Conservation (phyloP, 92 coral and sea anemone species). For the Epizoanthus scotinus region DNA sequence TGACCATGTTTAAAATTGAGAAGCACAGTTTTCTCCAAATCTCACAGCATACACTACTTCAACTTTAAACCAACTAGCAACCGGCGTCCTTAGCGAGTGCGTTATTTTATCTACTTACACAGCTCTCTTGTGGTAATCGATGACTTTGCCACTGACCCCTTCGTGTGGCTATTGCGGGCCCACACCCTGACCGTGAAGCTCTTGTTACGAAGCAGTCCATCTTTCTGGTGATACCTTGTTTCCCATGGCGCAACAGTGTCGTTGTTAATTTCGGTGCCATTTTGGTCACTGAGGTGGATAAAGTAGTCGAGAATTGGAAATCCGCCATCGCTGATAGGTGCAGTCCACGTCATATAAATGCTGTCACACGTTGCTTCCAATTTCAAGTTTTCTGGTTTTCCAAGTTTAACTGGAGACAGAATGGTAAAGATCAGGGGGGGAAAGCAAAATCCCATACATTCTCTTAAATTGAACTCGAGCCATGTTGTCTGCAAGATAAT, state of each 20-base stretch:
- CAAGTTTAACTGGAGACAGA: background rate
- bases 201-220: background rate
- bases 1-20: no score
- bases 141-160: background rate
- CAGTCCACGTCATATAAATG: background rate
- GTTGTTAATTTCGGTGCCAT: background rate
- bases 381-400: background rate
- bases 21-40: no score
- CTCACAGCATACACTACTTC: no score
- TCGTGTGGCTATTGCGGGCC: background rate
- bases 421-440: no score
- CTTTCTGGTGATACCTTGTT: background rate
- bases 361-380: conserved; percentile 10
- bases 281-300: background rate
- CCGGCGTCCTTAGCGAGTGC: no score
- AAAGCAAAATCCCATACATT: no score
- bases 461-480: no score
- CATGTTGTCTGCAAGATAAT: no score
- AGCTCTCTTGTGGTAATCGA: background rate
- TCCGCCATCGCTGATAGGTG: background rate
- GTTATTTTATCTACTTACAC: conserved; percentile 2
- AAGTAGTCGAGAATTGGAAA: background rate
- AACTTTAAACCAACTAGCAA: no score
- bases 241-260: background rate
- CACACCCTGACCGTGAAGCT: background rate